Evolutionary conservation across 1,140 invertebrate species (phyloP), one percentile per base, ranked within the genome.

Genomic region (Nasonia vitripennis): DNA sequence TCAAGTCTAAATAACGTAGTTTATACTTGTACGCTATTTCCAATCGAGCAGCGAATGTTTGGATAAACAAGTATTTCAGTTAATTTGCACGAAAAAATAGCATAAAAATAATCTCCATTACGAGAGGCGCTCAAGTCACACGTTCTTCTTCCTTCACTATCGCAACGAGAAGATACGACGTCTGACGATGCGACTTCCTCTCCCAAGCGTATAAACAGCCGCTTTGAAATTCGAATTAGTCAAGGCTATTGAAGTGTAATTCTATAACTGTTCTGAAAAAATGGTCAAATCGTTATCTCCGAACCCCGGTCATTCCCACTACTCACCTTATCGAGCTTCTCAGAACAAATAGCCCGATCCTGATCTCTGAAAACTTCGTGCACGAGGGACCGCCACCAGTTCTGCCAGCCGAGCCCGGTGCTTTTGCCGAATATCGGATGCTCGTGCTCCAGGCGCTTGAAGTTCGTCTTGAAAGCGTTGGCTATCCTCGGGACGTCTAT

Each of bases 341-440:
- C 80, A 2, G 88, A 55, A 12, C 85, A 51, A 31, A 91, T 87
- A 11, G 87, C 80, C 2, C 27, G 31, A 68, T 91, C 73, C 41
- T 93, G 93, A 75, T 94, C 94, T 80, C 92, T 92, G 88, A 98
- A 96, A 41, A 96, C 95, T 71, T 94, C 92, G 71, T 93, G 91
- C 11, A 98, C 95, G 14, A 97, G 91, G 84, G 92, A 90, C 74
- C 92, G 94, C 98, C 98, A 99, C 97, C 98, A 99, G 67, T 95
- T 94, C 89, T 96, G 91, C 95, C 97, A 97, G 12, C 95, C 95
- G 51, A 98, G 93, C 2, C 95, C 95, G 1, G 94, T 94, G 27
- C 94, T 90, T 84, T 93, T 93, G 1, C 98, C 98, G 93, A 96
- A 99, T 92, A 98, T 97, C 11, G 97, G 98, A 94, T 98, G 95